Conservation (phyloP, 2,113 vertebrate genomes). For the Paradoxurus hermaphroditus region DNA sequence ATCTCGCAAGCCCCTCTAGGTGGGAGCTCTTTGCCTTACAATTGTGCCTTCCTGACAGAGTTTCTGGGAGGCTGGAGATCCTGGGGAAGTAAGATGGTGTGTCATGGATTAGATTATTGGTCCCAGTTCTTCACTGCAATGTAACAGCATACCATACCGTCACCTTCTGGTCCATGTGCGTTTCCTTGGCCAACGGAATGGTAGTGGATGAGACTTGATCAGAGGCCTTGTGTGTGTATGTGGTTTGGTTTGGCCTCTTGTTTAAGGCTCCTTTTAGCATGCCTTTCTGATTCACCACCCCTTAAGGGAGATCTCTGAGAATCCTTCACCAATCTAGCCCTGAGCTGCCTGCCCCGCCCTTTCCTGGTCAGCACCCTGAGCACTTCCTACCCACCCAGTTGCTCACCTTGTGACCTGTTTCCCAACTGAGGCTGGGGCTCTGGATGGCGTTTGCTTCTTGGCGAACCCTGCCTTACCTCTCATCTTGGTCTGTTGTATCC, state of each 20-base stretch:
- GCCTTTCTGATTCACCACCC: background rate
- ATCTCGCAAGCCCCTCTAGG: background rate
- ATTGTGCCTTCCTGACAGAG: background rate
- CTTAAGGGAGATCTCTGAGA: background rate
- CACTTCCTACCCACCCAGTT: background rate
- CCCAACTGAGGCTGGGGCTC: background rate
- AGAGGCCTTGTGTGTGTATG: background rate
- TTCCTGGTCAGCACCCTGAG: too few species aligned
- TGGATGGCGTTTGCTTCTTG: background rate
- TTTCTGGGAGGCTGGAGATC: background rate
- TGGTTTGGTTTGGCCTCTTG: background rate
- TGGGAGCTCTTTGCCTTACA: background rate
- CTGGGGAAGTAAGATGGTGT: background rate
- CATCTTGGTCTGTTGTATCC: background rate
- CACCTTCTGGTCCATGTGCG: background rate
- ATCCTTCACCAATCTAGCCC: background rate
- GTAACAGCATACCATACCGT: background rate
- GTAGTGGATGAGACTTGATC: background rate
- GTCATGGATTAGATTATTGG: background rate
- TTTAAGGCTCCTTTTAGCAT: background rate
- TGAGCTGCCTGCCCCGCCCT: background rate
- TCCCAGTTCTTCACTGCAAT: background rate
- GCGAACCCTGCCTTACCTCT: background rate
- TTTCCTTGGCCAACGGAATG: background rate
- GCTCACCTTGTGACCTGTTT: background rate